Base-by-base conservation (phyloP, 2,888 invertebrate genomes). In the Agrochola litura region DNA sequence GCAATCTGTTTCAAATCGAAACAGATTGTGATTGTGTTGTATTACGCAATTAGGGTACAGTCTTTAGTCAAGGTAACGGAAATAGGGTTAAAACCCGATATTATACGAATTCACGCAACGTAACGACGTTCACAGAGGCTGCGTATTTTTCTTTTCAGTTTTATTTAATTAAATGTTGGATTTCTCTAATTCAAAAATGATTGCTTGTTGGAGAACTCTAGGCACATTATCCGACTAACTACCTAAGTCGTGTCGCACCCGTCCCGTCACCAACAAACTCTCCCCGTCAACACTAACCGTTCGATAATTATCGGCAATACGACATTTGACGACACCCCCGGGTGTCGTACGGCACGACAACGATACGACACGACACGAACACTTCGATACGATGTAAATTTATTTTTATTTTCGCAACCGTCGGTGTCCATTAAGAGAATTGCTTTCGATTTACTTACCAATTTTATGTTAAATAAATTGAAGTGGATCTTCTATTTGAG, bases 391-490 rank as follows among this genome's bases (percentile, higher is more conserved):
- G 85, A 88, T 91, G 92, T 94, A 93, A 94, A 95, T 94, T 94
- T 92, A 92, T 88, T 92, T 94, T 95, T 95, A 95, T 94, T 91
- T 91, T 90, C 89, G 87, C 90, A 90, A 88, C 88, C 85, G 84
- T 89, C 79, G 88, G 78, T 86, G 73, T 84, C 92, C 92, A 92
- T 95, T 93, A 94, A 86, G 86, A 84, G 93, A 92, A 94, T 93
- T 93, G 93, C 92, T 92, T 91, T 92, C 92, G 91, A 92, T 92
- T 93, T 92, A 89, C 82, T 87, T 90, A 84, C 70, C 82, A 78
- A 73, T 82, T 89, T 86, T 79, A 89, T 83, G 83, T 82, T 83
- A 67, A 68, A 77, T 82, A 77, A 81, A 88, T 83, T 88, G 87
- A 81, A 88, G 70, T 86, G 82, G 76, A 77, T 68, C 64, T 78